A percentile compares a stretch with the other conserved stretches of the same genome.
Conservation (phyloP, 1,140 invertebrate genomes). For the Mylabris phalerata region DNA sequence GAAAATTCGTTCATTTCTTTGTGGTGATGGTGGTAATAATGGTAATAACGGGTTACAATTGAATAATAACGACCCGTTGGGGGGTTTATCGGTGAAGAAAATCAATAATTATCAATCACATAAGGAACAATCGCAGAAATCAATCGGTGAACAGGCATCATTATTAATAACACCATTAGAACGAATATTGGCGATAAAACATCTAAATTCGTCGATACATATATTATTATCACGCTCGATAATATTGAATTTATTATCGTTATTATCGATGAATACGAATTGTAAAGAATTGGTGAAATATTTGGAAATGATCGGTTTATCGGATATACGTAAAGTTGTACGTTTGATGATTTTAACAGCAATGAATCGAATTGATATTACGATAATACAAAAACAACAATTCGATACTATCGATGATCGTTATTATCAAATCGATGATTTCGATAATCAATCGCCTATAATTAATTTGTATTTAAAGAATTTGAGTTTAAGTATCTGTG, state of each 20-base stretch:
- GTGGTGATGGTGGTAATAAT: slow-evolving; percentile 23
- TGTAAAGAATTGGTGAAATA: slow-evolving; percentile 47
- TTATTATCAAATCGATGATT: not conserved
- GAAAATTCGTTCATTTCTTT: slow-evolving; percentile 30
- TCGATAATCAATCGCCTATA: slow-evolving; percentile 27
- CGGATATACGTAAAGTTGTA: slow-evolving; percentile 54
- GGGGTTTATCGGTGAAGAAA: slow-evolving; percentile 42
- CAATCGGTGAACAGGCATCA: slow-evolving; percentile 49
- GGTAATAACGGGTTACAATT: slow-evolving; percentile 45
- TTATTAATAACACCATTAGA: slow-evolving; percentile 43
- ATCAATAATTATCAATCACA: slow-evolving; percentile 20
- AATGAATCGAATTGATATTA: slow-evolving; percentile 46
- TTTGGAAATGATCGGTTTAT: slow-evolving; percentile 52
- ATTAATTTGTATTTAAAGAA: slow-evolving; percentile 45
- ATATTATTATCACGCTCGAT: slow-evolving; percentile 51
- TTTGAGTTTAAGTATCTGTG: slow-evolving; percentile 51
- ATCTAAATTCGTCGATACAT: slow-evolving; percentile 47
- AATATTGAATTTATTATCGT: slow-evolving; percentile 49
- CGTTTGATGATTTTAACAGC: slow-evolving; percentile 58
- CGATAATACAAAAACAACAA: slow-evolving; percentile 30
- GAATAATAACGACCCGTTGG: slow-evolving; percentile 47
- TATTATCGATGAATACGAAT: slow-evolving; percentile 48
- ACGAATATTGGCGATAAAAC: slow-evolving; percentile 47
- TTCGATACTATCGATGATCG: not conserved
- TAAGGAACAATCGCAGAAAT: not conserved